These are phyloP conservation scores for Lutjanus campechanus DNA, from an alignment of 2,797 vertebrate species.

Conservation along the genomic window DNA sequence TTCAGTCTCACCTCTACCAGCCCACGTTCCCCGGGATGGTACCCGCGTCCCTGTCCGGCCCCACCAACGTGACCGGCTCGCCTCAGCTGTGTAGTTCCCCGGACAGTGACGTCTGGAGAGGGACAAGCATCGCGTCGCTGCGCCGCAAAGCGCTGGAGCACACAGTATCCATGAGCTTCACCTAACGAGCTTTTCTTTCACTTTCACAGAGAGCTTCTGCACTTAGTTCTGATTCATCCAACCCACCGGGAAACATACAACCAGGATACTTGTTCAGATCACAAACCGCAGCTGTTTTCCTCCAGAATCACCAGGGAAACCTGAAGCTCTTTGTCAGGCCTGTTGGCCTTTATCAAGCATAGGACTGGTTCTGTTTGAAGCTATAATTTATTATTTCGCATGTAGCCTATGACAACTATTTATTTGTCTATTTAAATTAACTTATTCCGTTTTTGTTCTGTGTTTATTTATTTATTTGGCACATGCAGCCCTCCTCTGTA, in stretches of 20 bases:
- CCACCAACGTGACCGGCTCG: slow-evolving; percentile 93
- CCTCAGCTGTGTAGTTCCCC: slow-evolving; percentile 97
- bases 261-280: slow-evolving; percentile 55
- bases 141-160: slow-evolving; percentile 98
- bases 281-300: slow-evolving; percentile 7
- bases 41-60: slow-evolving; percentile 92
- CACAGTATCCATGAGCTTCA: slow-evolving; percentile 99
- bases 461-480: slow-evolving; percentile 60
- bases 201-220: slow-evolving; percentile 53
- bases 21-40: slow-evolving; percentile 96
- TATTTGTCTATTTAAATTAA: slow-evolving; percentile 77
- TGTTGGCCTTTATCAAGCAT: slow-evolving; percentile 27
- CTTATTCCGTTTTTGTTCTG: slow-evolving; percentile 56
- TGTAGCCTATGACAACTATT: slow-evolving; percentile 67
- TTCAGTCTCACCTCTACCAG: slow-evolving; percentile 98
- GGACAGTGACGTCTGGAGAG: slow-evolving; percentile 99
- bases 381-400: slow-evolving; percentile 70
- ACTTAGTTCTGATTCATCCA: slow-evolving; percentile 45
- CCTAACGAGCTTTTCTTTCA: slow-evolving; percentile 89
- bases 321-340: slow-evolving; percentile 32
- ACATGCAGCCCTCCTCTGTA: slow-evolving; percentile 26
- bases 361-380: slow-evolving; percentile 49
- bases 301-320: slow-evolving; percentile 29
- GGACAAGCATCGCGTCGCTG: slow-evolving; percentile 97
- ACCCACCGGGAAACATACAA: slow-evolving; percentile 40